Conservation (phyloP, 2,113 vertebrate species). For the Catharus minimus region DNA sequence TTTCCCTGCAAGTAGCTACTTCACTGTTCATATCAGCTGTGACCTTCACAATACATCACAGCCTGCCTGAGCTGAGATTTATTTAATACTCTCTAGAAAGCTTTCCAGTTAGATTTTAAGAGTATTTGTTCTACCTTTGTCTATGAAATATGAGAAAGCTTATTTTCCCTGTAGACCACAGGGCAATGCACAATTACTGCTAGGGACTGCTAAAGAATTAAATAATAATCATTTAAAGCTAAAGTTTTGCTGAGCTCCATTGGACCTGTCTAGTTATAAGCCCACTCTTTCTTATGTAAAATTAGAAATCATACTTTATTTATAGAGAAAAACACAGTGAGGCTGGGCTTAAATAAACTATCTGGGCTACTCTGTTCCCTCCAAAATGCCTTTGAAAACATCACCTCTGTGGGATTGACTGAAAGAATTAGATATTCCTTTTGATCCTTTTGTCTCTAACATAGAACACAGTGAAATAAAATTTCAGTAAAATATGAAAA, state of each 20-base stretch:
- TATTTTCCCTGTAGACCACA: neutral
- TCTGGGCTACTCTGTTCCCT: neutral
- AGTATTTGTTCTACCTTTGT: constrained; percentile 29
- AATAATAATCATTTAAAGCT: neutral
- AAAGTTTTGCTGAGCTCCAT: neutral
- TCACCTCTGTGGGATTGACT: neutral
- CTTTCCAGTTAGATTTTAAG: constrained; percentile 34
- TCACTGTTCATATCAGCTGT: constrained; percentile 15
- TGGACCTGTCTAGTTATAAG: neutral
- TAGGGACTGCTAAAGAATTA: neutral
- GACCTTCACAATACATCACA: constrained; percentile 41
- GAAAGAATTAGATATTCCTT: neutral
- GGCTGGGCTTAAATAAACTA: neutral
- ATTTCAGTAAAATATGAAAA: neutral
- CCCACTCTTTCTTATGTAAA: neutral
- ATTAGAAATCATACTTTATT: neutral
- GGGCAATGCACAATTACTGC: neutral
- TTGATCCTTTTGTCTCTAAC: neutral
- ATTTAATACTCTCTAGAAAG: constrained; percentile 30
- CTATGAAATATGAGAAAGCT: neutral
- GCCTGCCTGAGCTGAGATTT: constrained; percentile 4
- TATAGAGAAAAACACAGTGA: neutral
- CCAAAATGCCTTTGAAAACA: constrained; percentile 7
- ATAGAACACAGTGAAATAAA: neutral
- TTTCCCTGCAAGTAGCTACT: constrained; percentile 3